phyloP scores from a whole-genome alignment of 2,113 vertebrate genomes.

The Larimichthys polyactis region DNA sequence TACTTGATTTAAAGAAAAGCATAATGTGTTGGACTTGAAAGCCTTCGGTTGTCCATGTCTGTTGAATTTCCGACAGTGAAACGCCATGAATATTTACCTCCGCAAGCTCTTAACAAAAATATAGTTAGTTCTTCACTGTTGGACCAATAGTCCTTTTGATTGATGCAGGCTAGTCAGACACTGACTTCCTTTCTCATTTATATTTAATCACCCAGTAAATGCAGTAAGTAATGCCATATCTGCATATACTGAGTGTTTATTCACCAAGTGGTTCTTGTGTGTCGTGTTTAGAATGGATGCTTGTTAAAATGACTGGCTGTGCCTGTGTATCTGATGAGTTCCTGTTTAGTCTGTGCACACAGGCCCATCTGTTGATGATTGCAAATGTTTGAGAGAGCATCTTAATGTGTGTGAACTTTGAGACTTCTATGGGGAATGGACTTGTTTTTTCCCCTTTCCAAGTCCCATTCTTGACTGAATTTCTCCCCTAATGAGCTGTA shows the following conservation, averaged over 20 bases:
- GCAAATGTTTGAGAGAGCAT: constrained; percentile 52
- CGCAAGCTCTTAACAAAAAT: constrained; percentile 1
- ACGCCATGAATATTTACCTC: neutral
- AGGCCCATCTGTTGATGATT: constrained; percentile 34
- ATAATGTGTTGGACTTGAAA: neutral
- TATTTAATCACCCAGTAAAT: constrained; percentile 26
- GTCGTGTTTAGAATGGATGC: constrained; percentile 4
- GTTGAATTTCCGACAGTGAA: neutral
- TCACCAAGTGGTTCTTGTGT: neutral
- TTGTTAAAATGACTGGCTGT: constrained; percentile 9
- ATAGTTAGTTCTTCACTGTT: neutral
- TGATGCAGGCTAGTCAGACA: neutral
- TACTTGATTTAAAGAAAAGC: neutral
- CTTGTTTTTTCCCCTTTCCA: constrained; percentile 15
- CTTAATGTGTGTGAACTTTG: constrained; percentile 53
- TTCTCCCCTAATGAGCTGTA: constrained; percentile 58
- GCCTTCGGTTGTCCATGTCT: neutral
- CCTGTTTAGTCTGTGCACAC: neutral
- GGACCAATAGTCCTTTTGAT: neutral
- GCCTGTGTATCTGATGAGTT: constrained; percentile 5
- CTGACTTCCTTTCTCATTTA: constrained; percentile 27
- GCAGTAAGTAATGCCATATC: constrained; percentile 5
- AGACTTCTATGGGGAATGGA: constrained; percentile 19
- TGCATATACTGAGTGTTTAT: neutral
- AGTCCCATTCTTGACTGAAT: constrained; percentile 35